Evolutionary conservation across 2,888 invertebrate genomes (phyloP).

Genomic region (Uropetala carovei): DNA sequence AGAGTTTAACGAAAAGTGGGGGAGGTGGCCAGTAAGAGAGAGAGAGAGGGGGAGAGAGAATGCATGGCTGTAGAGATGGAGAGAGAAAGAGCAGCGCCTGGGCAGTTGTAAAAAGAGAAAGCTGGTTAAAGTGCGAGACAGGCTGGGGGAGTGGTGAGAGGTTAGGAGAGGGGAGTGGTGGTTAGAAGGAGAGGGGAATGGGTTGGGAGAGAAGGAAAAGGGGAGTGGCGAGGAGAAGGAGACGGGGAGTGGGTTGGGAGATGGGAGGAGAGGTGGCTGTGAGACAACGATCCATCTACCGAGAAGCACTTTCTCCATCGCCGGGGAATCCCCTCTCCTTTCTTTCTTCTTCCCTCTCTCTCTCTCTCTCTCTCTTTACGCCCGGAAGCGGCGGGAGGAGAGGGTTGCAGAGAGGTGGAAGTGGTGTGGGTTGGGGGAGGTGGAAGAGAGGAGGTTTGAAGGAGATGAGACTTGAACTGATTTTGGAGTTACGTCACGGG

Average conservation of each 20-base stretch:
- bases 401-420: not conserved
- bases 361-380: not conserved
- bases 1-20: too few species aligned
- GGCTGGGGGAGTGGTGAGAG: not conserved
- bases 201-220: too few species aligned
- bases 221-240: too few species aligned
- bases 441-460: not conserved
- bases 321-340: not conserved
- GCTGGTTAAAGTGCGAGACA: conserved; percentile 12
- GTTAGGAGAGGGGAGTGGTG: too few species aligned
- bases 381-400: not conserved
- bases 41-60: not conserved
- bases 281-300: not conserved
- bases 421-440: not conserved
- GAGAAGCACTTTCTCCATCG: conserved; percentile 12
- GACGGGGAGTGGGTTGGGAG: too few species aligned
- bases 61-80: not conserved
- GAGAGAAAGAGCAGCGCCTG: not conserved
- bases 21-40: not conserved
- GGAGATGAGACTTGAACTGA: not conserved
- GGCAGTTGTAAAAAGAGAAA: conserved; percentile 4
- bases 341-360: not conserved
- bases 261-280: too few species aligned
- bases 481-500: not conserved
- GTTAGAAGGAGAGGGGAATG: too few species aligned